Conservation (phyloP, 2,113 vertebrate genomes). For the Pungitius pungitius region DNA sequence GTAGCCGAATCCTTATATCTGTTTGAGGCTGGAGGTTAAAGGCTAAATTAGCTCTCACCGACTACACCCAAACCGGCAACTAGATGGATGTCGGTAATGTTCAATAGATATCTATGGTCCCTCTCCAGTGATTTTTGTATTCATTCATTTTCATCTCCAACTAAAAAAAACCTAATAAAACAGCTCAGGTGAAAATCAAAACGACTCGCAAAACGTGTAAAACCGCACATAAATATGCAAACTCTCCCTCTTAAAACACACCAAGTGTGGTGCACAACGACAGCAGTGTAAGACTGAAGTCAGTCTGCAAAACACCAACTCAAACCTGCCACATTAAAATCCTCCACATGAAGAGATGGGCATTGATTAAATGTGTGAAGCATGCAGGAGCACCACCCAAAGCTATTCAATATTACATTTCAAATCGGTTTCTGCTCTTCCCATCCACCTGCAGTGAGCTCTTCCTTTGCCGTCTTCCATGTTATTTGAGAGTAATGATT, state of each 20-base stretch:
- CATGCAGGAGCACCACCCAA: not conserved
- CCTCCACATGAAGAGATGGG: slow-evolving; percentile 4
- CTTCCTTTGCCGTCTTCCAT: slow-evolving; percentile 10
- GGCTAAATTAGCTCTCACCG: not conserved
- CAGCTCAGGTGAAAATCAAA: not conserved
- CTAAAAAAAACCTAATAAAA: not conserved
- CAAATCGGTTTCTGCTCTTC: not conserved
- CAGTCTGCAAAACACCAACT: slow-evolving; percentile 46
- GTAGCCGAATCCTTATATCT: not conserved
- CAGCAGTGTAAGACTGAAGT: slow-evolving; percentile 31
- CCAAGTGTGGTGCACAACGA: not conserved
- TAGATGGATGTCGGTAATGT: not conserved
- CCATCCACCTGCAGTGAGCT: slow-evolving; percentile 14
- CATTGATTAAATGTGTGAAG: slow-evolving; percentile 30
- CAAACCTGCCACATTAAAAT: slow-evolving; percentile 28
- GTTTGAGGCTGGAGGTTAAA: not conserved
- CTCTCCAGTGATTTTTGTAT: not conserved
- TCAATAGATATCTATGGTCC: not conserved
- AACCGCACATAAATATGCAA: not conserved
- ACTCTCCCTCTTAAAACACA: not conserved
- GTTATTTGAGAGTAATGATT: slow-evolving; percentile 44
- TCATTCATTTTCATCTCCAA: not conserved
- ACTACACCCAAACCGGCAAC: not conserved
- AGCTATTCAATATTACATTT: slow-evolving; percentile 3
- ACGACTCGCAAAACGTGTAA: no score